Base-by-base conservation (phyloP, 2,888 invertebrate genomes). In the Ophonus ardosiacus region DNA sequence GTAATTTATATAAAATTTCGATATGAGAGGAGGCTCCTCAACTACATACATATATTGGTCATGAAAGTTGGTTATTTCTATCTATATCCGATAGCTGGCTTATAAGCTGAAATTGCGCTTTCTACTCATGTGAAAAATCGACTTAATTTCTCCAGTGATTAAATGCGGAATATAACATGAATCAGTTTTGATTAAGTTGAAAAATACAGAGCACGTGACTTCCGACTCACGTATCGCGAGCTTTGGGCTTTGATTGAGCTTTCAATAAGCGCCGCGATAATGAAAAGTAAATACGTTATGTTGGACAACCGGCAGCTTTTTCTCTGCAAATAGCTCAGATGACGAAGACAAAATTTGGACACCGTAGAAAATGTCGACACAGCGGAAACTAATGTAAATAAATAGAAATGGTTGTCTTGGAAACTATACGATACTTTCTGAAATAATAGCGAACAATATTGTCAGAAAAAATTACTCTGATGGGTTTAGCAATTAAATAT, bases 101-200 rank as follows among this genome's bases (percentile, higher is more conserved):
- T 51, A 8, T 51, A 13, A 51, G 13, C 8, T 51, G 43, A 68
- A 68, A 31, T 38, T 68, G 31, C 68, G 13, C n/a, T 24, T 7
- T 24, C 31, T 15, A 18, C 18, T 74, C 17, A 43, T 40, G 71
- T 74, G 71, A 74, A 74, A 74, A 74, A 74, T 21, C 71, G 71
- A 43, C 71, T 74, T 74, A 74, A 74, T 74, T 74, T 74, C 71
- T 74, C 71, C 18, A 74, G 71, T 43, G 43, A 74, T 74, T 43
- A 74, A 43, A 74, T 74, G 43, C 8, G 40, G 13, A 74, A 74
- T 74, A 74, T 43, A 43, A 74, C 71, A 43, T 74, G 71, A 74
- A 74, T 15, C 43, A 68, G 68, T 40, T 68, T 17, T 68, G 68
- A 68, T 68, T 68, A 68, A 74, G 15, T 43, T 71, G 8, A 40